phyloP scores from a whole-genome alignment of 2,113 vertebrate genomes.

The Bubo scandiacus region DNA sequence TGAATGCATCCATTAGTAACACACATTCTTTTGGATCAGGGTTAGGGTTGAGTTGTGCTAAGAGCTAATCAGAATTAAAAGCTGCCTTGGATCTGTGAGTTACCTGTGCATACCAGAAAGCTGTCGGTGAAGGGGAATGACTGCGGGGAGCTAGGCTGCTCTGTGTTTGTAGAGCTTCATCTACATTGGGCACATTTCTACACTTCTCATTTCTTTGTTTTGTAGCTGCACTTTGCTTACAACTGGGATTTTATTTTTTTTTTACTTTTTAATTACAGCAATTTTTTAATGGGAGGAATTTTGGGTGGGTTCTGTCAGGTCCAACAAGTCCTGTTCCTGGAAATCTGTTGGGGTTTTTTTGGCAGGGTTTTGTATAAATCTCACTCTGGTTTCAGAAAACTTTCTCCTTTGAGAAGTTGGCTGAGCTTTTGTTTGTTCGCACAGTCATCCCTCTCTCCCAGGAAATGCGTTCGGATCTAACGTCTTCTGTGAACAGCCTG shows the following conservation, averaged over 20 bases:
- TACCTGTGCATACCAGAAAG: not conserved
- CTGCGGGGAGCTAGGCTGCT: rapidly evolving
- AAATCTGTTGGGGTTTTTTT: not conserved
- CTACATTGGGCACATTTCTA: not conserved
- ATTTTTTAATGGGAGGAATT: not conserved
- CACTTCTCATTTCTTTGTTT: not conserved
- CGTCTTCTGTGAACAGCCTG: not conserved
- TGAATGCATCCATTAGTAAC: not conserved
- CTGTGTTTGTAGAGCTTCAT: not conserved
- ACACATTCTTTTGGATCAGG: not conserved
- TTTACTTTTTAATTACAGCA: not conserved
- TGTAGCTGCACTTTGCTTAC: not conserved
- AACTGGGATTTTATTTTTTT: not conserved
- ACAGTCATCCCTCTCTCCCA: not conserved
- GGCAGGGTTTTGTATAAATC: not conserved
- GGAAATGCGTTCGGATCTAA: not conserved
- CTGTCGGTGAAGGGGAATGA: not conserved
- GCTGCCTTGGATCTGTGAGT: not conserved
- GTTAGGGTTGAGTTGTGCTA: not conserved
- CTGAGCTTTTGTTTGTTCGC: not conserved
- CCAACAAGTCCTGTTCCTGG: not conserved
- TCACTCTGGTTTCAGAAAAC: not conserved
- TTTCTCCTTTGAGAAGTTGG: not conserved
- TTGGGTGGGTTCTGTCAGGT: not conserved
- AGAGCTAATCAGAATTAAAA: slow-evolving; percentile 1